phyloP scores from a whole-genome alignment of 2,113 vertebrate genomes.

The Taxidea taxus region DNA sequence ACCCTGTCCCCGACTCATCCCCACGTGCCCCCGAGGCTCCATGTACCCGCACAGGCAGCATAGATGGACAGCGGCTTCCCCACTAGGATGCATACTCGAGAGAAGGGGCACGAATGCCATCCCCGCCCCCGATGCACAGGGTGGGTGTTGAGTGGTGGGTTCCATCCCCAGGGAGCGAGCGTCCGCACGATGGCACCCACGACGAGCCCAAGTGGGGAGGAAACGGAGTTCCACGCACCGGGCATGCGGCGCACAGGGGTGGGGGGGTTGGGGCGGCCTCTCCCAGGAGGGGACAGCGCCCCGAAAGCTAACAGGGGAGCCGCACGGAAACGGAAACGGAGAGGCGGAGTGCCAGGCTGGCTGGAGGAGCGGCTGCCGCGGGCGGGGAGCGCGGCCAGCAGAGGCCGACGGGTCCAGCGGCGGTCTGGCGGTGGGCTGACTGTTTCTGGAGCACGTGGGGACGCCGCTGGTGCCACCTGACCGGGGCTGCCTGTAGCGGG shows the following conservation, averaged over 20 bases:
- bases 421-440: accelerated
- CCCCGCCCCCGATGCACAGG: accelerated
- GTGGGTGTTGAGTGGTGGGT: not conserved
- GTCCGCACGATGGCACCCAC: accelerated
- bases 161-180: not conserved
- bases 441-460: not conserved
- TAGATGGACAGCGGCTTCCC: not conserved
- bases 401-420: not conserved
- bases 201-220: accelerated
- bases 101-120: not conserved
- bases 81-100: too few species aligned
- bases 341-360: not conserved
- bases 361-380: not conserved
- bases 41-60: not conserved
- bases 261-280: not conserved
- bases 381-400: not conserved
- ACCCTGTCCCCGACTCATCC: not conserved
- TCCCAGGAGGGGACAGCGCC: not conserved
- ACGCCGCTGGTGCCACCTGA: not conserved
- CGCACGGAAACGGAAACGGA: accelerated
- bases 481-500: not conserved
- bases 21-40: not conserved
- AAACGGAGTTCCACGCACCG: not conserved
- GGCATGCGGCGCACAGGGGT: accelerated
- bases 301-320: not conserved